Conservation (phyloP, 2,113 vertebrate species). For the Mobula hypostoma region DNA sequence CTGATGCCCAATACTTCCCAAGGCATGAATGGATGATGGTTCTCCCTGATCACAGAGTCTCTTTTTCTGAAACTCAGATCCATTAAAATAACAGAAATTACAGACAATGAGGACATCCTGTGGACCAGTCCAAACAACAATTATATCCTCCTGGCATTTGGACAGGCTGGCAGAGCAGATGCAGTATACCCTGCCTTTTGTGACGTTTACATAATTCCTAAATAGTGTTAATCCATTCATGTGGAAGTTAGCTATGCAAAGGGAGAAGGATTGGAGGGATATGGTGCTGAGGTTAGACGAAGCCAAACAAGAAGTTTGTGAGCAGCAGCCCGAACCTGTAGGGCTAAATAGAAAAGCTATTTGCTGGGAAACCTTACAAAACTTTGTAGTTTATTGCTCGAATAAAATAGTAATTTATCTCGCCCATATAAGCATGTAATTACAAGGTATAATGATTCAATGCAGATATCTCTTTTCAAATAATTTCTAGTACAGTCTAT, state of each 20-base stretch:
- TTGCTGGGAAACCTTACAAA: not conserved
- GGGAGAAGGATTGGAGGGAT: not conserved
- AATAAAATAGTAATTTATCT: not conserved
- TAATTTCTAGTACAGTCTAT: not conserved
- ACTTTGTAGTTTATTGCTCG: not conserved
- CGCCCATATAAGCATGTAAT: not conserved
- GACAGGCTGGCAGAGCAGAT: not conserved
- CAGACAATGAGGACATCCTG: too few species aligned
- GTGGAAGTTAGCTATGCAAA: not conserved
- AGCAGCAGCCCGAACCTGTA: not conserved
- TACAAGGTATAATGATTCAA: constrained; percentile 1
- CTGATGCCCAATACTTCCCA: too few species aligned
- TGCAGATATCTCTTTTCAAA: not conserved
- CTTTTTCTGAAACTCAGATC: too few species aligned
- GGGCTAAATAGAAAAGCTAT: not conserved
- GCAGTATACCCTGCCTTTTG: not conserved
- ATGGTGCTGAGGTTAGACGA: not conserved
- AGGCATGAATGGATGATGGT: too few species aligned
- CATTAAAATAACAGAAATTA: too few species aligned
- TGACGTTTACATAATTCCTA: not conserved
- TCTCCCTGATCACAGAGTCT: too few species aligned
- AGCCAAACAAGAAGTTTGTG: not conserved
- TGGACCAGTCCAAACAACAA: too few species aligned
- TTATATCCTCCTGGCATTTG: not conserved
- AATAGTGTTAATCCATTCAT: not conserved